Conservation (phyloP, 37 sponge, comb jelly and placozoan species). For the Theonella swinhoei region DNA sequence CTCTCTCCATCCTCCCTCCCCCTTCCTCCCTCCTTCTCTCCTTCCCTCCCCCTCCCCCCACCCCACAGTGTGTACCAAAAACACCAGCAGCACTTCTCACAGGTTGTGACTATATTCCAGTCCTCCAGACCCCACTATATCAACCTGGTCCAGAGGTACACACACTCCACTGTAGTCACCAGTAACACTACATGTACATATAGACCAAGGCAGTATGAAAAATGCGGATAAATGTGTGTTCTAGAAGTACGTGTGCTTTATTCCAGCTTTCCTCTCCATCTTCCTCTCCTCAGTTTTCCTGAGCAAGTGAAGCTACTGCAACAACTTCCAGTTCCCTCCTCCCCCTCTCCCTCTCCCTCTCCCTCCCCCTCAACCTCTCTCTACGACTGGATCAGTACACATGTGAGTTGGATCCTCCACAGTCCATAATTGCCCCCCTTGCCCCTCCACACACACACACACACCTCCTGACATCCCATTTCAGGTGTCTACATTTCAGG, state of each 20-base stretch:
- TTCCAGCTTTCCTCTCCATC: not conserved
- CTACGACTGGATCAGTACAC: constrained; percentile 63
- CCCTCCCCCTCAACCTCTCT: constrained; percentile 23
- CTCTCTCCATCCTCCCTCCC: too few relatives aligned
- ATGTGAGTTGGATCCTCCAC: constrained; percentile 10
- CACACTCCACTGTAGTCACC: not conserved
- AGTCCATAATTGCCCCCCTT: not conserved
- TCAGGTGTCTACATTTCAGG: too few relatives aligned
- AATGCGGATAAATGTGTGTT: not conserved
- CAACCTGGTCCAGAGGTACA: constrained; percentile 10
- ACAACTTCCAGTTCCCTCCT: constrained; percentile 25
- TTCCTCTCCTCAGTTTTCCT: constrained; percentile 14
- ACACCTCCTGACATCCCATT: too few relatives aligned
- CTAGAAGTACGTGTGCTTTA: not conserved
- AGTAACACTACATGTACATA: too few relatives aligned
- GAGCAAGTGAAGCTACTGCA: constrained; percentile 35
- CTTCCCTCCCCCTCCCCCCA: too few relatives aligned
- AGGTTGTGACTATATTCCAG: constrained; percentile 11
- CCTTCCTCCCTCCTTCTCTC: too few relatives aligned
- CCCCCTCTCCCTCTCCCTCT: not conserved
- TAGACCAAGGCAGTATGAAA: too few relatives aligned
- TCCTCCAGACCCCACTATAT: constrained; percentile 5
- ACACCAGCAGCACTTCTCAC: constrained; percentile 35
- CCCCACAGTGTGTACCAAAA: constrained; percentile 42
- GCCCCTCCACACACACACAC: not conserved